Evolutionary conservation across 2,797 vertebrate species (phyloP).

Genomic region (Diglossa cyanea): DNA sequence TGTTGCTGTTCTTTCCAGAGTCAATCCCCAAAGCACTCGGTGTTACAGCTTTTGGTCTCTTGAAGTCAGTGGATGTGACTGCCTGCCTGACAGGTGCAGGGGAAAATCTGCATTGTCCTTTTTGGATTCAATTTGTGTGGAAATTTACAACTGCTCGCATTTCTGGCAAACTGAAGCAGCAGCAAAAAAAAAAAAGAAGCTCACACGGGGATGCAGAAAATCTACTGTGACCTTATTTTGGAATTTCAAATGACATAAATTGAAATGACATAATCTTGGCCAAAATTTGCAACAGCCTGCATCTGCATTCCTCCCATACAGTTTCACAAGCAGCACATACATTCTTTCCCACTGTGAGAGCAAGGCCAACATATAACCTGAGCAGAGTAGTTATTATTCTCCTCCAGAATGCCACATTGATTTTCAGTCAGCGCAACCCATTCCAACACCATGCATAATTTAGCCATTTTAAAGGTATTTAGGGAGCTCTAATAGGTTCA

Average conservation of each 20-base stretch:
- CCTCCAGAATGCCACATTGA: not conserved
- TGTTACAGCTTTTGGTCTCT: not conserved
- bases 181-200: not conserved
- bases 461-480: not conserved
- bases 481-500: not conserved
- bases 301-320: not conserved
- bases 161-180: not conserved
- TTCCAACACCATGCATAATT: not conserved
- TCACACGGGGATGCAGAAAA: not conserved
- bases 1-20: not conserved
- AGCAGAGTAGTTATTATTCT: not conserved
- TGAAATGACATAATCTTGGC: not conserved
- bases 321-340: not conserved
- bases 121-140: not conserved
- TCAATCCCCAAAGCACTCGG: not conserved
- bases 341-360: not conserved
- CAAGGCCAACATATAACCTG: not conserved
- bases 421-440: not conserved
- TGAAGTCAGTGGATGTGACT: not conserved
- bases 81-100: not conserved
- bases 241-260: not conserved
- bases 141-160: not conserved
- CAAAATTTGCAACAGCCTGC: not conserved
- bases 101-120: slow-evolving; percentile 11
- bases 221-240: not conserved